These are phyloP conservation scores for Campoletis sonorensis DNA, from an alignment of 1,140 invertebrate species.

Conservation along the genomic window DNA sequence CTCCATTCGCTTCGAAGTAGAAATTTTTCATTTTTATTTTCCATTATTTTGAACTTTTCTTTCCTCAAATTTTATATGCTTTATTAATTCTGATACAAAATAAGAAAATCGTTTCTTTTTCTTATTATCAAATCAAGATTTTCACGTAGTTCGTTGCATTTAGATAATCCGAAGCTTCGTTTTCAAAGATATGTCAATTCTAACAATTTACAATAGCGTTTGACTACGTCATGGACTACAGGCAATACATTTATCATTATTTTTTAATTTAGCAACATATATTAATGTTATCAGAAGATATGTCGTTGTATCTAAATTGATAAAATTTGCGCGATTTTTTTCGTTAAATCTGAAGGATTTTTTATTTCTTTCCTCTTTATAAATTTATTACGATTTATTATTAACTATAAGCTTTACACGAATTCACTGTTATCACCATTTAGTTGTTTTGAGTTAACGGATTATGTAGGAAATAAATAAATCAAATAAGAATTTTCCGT, in stretches of 20 bases:
- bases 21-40: not conserved
- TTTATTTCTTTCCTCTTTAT: constrained; percentile 1
- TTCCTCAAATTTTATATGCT: not conserved
- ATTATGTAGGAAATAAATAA: not conserved
- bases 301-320: not conserved
- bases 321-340: not conserved
- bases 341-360: not conserved
- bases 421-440: not conserved
- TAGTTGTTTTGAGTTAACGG: not conserved
- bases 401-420: not conserved
- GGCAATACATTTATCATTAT: not conserved
- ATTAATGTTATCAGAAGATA: not conserved
- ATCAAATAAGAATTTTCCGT: not conserved
- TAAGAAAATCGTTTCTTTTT: not conserved
- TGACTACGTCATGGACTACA: not conserved
- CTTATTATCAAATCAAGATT: not conserved
- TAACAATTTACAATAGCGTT: not conserved
- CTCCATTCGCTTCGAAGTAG: not conserved
- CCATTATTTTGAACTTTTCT: not conserved
- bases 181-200: not conserved
- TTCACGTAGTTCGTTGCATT: not conserved
- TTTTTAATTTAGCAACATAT: not conserved
- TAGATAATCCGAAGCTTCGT: not conserved
- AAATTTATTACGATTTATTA: not conserved
- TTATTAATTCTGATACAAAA: not conserved